Evolutionary conservation across 1,140 invertebrate species (phyloP).

Genomic region (Theocolax elegans): DNA sequence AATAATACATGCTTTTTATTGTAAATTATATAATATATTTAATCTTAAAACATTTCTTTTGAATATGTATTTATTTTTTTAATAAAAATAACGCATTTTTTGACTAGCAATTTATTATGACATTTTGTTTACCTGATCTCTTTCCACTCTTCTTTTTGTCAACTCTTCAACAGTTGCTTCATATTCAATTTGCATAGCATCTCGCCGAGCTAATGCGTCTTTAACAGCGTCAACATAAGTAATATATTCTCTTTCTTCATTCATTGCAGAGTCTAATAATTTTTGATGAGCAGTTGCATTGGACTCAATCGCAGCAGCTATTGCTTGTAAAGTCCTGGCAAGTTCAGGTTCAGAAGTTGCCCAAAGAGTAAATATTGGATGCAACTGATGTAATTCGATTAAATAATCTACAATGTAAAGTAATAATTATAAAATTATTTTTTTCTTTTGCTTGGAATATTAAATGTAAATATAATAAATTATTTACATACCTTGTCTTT

Average conservation of each 20-base stretch:
- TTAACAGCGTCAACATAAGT: conserved; percentile 77
- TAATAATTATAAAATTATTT: conserved; percentile 6
- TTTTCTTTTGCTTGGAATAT: too few relatives aligned
- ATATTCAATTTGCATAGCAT: conserved; percentile 77
- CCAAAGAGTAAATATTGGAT: conserved; percentile 71
- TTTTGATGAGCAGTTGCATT: conserved; percentile 68
- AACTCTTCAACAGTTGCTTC: conserved; percentile 76
- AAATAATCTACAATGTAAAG: conserved; percentile 64
- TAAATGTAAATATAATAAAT: background rate
- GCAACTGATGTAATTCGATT: conserved; percentile 68
- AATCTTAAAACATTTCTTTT: too few relatives aligned
- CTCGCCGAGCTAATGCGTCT: conserved; percentile 75
- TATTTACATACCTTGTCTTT: conserved; percentile 69
- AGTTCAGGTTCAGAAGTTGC: conserved; percentile 69
- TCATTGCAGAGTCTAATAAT: conserved; percentile 64
- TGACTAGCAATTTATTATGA: background rate
- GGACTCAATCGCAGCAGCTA: conserved; percentile 67
- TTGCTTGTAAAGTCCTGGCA: conserved; percentile 63
- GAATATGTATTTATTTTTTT: conserved; percentile 16
- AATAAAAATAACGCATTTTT: conserved; percentile 34
- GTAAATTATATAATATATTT: too few relatives aligned
- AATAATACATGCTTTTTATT: too few relatives aligned
- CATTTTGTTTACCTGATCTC: conserved; percentile 69
- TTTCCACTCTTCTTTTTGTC: conserved; percentile 72
- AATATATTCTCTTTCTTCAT: conserved; percentile 77